Percentiles rank a stretch among this genome's conserved stretches.
These are phyloP conservation scores for Synanthedon formicaeformis DNA, from an alignment of 2,888 invertebrate genomes.

Conservation along the genomic window DNA sequence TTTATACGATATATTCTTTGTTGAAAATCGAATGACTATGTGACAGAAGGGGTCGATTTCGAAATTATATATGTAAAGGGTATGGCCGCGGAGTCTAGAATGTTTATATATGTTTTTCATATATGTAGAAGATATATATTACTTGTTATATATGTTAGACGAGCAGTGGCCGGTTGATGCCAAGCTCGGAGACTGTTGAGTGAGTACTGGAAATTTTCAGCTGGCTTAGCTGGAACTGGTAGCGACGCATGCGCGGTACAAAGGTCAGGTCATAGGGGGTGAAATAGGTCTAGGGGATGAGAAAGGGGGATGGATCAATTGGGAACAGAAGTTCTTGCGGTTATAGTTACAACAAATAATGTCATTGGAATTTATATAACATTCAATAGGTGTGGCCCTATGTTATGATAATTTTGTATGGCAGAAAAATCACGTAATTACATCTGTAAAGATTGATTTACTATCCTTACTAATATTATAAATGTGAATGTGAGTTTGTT, in stretches of 20 bases:
- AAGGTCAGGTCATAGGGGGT: slow-evolving; percentile 38
- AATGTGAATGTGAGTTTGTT: too few species aligned
- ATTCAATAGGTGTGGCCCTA: too few species aligned
- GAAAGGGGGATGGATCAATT: background rate
- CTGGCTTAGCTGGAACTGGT: slow-evolving; percentile 19
- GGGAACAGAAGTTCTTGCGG: too few species aligned
- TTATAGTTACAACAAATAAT: too few species aligned
- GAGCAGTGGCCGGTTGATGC: slow-evolving; percentile 8
- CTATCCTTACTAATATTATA: too few species aligned
- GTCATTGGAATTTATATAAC: too few species aligned
- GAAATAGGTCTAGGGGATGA: slow-evolving; percentile 1
- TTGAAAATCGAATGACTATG: slow-evolving; percentile 55
- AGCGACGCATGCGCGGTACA: slow-evolving; percentile 39
- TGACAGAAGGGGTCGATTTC: slow-evolving; percentile 39
- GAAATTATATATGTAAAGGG: slow-evolving; percentile 21
- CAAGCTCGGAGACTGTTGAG: slow-evolving; percentile 1
- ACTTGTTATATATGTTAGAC: slow-evolving; percentile 16
- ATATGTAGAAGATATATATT: slow-evolving; percentile 27
- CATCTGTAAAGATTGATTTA: too few species aligned
- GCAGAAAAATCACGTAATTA: too few species aligned
- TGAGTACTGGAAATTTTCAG: slow-evolving; percentile 28
- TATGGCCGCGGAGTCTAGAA: slow-evolving; percentile 24
- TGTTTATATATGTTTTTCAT: slow-evolving; percentile 54
- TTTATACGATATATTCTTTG: slow-evolving; percentile 62
- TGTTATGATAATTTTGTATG: too few species aligned